A percentile compares a stretch with the other conserved stretches of the same genome.
Conservation (phyloP, 1,140 invertebrate species). For the Vollenhovia emeryi region DNA sequence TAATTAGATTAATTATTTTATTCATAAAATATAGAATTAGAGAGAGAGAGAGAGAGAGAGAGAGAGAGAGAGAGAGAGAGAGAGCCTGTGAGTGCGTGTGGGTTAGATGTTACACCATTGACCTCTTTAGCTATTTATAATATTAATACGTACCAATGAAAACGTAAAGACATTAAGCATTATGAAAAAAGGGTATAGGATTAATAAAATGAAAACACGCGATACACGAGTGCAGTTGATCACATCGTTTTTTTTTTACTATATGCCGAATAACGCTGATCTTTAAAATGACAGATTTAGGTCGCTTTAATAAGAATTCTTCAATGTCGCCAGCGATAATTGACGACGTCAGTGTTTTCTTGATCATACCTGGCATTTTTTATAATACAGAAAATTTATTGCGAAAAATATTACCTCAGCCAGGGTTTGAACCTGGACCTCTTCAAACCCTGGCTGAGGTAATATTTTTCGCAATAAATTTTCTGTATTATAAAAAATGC, state of each 20-base stretch:
- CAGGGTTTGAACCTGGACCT: too few relatives aligned
- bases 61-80: background rate
- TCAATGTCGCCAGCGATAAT: too few relatives aligned
- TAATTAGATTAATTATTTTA: constrained; percentile 24
- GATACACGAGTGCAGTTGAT: background rate
- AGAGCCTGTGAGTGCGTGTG: too few relatives aligned
- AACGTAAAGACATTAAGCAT: background rate
- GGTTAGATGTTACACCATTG: background rate
- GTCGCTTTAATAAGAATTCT: too few relatives aligned
- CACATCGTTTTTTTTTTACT: too few relatives aligned
- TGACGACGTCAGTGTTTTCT: too few relatives aligned
- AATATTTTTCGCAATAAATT: too few relatives aligned
- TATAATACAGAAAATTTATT: too few relatives aligned
- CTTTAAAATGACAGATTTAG: background rate
- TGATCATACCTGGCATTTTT: too few relatives aligned
- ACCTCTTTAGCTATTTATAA: background rate
- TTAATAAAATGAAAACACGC: background rate
- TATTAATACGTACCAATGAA: background rate
- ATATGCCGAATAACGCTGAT: background rate
- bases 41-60: background rate
- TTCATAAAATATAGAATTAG: background rate
- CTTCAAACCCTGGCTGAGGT: too few relatives aligned
- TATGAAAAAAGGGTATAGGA: background rate
- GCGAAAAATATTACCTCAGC: too few relatives aligned
- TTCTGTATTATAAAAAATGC: too few relatives aligned